Conservation (phyloP, 2,113 vertebrate species). For the Tachycineta bicolor region DNA sequence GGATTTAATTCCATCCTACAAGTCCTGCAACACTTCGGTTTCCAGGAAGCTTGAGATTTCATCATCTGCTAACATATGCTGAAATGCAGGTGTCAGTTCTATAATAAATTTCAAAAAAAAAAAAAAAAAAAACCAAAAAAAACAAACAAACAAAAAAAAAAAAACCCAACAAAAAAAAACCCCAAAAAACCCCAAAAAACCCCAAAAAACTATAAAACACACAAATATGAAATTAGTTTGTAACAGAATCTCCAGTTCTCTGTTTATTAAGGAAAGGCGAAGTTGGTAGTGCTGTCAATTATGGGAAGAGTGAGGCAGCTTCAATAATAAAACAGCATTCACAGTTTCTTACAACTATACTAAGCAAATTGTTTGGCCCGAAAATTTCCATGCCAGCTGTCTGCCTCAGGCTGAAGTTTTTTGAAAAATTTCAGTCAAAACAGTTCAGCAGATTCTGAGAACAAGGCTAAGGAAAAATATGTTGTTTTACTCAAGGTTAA, state of each 20-base stretch:
- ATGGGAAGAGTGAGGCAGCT: not conserved
- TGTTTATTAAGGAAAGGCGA: conserved; percentile 37
- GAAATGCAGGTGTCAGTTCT: conserved; percentile 27
- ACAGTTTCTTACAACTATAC: conserved; percentile 45
- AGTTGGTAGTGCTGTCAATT: conserved; percentile 24
- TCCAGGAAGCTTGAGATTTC: conserved; percentile 46
- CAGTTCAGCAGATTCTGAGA: conserved; percentile 59
- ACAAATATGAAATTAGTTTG: conserved; percentile 15
- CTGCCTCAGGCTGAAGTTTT: conserved; percentile 62
- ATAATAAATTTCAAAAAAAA: conserved; percentile 30
- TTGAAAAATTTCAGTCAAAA: conserved; percentile 62
- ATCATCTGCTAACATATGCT: conserved; percentile 34
- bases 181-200: too few relatives aligned
- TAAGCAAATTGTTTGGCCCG: conserved; percentile 67
- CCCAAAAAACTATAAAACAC: conserved; percentile 20
- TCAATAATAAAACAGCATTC: conserved; percentile 53
- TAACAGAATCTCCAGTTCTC: conserved; percentile 20
- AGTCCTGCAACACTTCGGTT: not conserved
- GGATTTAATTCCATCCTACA: conserved; percentile 15
- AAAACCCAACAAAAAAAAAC: conserved; percentile 35
- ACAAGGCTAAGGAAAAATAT: conserved; percentile 57
- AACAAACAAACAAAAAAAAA: conserved; percentile 37
- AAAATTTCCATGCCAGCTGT: conserved; percentile 66
- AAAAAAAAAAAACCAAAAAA: conserved; percentile 45
- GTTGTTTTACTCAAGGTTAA: conserved; percentile 11